Percentiles rank a stretch among this genome's conserved stretches.
Conservation (phyloP, 2,888 invertebrate species). For the Clitarchus hookeri region DNA sequence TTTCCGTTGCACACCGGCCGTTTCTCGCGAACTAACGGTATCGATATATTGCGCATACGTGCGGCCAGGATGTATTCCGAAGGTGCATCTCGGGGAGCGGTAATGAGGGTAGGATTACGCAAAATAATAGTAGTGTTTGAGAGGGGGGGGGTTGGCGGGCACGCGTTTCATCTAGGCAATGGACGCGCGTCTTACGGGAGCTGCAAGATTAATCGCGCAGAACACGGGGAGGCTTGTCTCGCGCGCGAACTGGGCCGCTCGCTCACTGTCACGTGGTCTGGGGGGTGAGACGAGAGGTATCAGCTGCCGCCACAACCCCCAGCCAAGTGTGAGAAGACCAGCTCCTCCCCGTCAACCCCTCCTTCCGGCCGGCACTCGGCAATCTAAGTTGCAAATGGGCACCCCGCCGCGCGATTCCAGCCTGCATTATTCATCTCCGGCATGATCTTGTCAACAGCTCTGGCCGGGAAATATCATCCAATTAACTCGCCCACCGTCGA, state of each 20-base stretch:
- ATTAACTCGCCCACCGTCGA: background rate
- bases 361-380: background rate
- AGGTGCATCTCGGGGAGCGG: no score
- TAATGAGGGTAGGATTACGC: no score
- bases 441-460: background rate
- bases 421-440: background rate
- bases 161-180: background rate
- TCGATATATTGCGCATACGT: no score
- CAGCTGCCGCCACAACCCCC: background rate
- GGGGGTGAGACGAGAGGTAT: background rate
- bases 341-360: background rate
- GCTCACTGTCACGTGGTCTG: background rate
- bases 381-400: background rate
- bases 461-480: background rate
- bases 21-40: no score
- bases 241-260: background rate
- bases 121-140: background rate
- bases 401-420: background rate
- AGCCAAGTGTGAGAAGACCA: no score
- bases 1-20: no score
- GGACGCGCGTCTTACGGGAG: background rate
- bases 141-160: background rate
- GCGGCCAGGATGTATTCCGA: no score
- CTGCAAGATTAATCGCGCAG: background rate
- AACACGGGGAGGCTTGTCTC: background rate